A percentile compares a stretch with the other conserved stretches of the same genome.
These are phyloP conservation scores for Baronia brevicornis DNA, from an alignment of 2,888 invertebrate genomes.

Conservation along the genomic window DNA sequence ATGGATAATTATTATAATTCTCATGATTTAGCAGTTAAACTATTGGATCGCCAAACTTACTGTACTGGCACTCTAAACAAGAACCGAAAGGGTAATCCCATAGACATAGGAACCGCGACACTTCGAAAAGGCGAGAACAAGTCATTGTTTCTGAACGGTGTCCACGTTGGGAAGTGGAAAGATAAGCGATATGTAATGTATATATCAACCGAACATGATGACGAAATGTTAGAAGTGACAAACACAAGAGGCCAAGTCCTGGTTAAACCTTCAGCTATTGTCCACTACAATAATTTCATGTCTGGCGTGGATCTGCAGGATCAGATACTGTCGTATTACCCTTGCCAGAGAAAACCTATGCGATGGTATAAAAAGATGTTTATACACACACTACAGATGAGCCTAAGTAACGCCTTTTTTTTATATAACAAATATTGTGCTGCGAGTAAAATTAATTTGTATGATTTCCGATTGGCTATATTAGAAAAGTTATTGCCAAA, in stretches of 20 bases:
- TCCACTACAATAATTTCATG: slow-evolving; percentile 23
- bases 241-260: slow-evolving; percentile 17
- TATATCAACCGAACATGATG: slow-evolving; percentile 21
- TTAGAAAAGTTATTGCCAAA: slow-evolving; percentile 9
- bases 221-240: slow-evolving; percentile 16
- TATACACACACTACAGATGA: slow-evolving; percentile 23
- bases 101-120: slow-evolving; percentile 14
- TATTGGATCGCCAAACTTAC: slow-evolving; percentile 24
- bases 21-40: neutral
- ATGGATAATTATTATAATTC: slow-evolving; percentile 1
- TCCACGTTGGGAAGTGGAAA: slow-evolving; percentile 25
- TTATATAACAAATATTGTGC: slow-evolving; percentile 21
- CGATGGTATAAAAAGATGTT: slow-evolving; percentile 22
- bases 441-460: slow-evolving; percentile 18
- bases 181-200: slow-evolving; percentile 19
- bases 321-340: slow-evolving; percentile 23
- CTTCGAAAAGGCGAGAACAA: slow-evolving; percentile 26
- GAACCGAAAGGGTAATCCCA: slow-evolving; percentile 26
- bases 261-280: slow-evolving; percentile 21
- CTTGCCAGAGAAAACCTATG: slow-evolving; percentile 21
- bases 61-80: slow-evolving; percentile 39
- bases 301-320: slow-evolving; percentile 22
- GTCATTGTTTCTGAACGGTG: slow-evolving; percentile 20
- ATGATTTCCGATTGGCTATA: slow-evolving; percentile 23
- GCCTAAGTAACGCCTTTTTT: slow-evolving; percentile 16